These are phyloP conservation scores for Ectemnius cavifrons DNA, from an alignment of 2,888 invertebrate genomes.

Conservation along the genomic window DNA sequence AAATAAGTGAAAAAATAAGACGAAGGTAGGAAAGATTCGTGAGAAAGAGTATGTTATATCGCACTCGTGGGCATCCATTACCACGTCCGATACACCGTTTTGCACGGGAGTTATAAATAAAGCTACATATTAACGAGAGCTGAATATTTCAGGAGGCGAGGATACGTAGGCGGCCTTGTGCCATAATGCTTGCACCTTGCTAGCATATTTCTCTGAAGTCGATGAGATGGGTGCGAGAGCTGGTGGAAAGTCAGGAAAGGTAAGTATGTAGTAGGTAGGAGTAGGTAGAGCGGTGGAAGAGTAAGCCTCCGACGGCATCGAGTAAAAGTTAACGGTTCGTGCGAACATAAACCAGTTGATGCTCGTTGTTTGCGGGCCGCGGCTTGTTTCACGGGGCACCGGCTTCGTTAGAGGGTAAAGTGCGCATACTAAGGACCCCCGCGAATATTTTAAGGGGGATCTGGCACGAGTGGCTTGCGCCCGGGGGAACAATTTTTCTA, in stretches of 20 bases:
- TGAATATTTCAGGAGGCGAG: constrained; percentile 4
- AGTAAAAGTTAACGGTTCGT: constrained; percentile 8
- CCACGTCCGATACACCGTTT: neutral
- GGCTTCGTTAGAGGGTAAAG: neutral
- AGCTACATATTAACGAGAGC: neutral
- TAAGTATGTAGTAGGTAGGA: neutral
- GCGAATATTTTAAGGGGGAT: constrained; percentile 7
- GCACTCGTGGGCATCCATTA: neutral
- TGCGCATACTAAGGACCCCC: constrained; percentile 1
- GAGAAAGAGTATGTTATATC: neutral
- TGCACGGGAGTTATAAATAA: constrained; percentile 4
- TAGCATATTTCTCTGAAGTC: neutral
- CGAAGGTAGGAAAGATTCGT: neutral
- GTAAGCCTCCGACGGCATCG: neutral
- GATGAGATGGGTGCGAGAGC: neutral
- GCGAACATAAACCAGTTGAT: neutral
- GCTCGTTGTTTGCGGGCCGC: neutral
- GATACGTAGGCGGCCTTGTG: neutral
- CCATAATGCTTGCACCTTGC: neutral
- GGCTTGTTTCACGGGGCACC: neutral
- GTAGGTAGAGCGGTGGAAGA: neutral
- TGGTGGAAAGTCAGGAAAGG: neutral
- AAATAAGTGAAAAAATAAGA: neutral
- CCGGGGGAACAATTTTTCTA: neutral
- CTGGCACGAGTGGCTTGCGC: neutral